phyloP scores from a whole-genome alignment of 2,888 invertebrate genomes.

The Eristalis arbustorum region DNA sequence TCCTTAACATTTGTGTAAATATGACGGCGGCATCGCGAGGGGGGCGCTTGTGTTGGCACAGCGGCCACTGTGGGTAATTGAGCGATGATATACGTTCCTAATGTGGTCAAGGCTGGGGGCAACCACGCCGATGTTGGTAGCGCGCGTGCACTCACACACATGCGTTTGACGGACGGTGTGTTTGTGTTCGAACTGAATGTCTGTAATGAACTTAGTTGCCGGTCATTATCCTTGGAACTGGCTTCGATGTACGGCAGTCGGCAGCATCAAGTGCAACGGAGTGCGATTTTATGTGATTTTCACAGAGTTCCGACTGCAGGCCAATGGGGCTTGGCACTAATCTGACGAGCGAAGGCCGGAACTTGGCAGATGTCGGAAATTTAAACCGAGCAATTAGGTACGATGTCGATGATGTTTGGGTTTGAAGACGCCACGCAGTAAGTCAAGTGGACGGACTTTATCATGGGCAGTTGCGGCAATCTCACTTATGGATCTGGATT shows the following conservation, averaged over 20 bases:
- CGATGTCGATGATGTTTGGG: neutral
- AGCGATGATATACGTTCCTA: slow-evolving; percentile 34
- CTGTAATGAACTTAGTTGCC: slow-evolving; percentile 22
- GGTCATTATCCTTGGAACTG: neutral
- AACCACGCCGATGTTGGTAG: slow-evolving; percentile 22
- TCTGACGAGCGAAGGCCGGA: neutral
- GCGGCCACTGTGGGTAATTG: slow-evolving; percentile 33
- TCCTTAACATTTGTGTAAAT: slow-evolving; percentile 58
- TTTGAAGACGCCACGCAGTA: too few relatives aligned
- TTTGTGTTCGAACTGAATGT: slow-evolving; percentile 14
- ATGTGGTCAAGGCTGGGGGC: slow-evolving; percentile 37
- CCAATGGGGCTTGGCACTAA: neutral
- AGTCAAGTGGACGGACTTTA: too few relatives aligned
- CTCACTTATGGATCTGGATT: too few relatives aligned
- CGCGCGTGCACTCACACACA: neutral
- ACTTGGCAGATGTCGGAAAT: neutral
- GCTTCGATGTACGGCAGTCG: neutral
- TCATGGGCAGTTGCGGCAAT: too few relatives aligned
- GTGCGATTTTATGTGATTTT: neutral
- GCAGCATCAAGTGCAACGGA: neutral
- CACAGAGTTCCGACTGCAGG: neutral
- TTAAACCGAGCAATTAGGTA: neutral
- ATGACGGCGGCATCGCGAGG: neutral
- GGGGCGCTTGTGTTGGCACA: neutral
- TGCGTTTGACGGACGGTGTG: neutral